Evolutionary conservation across 1,140 invertebrate species (phyloP).

Genomic region (Drosophila chauvacae): DNA sequence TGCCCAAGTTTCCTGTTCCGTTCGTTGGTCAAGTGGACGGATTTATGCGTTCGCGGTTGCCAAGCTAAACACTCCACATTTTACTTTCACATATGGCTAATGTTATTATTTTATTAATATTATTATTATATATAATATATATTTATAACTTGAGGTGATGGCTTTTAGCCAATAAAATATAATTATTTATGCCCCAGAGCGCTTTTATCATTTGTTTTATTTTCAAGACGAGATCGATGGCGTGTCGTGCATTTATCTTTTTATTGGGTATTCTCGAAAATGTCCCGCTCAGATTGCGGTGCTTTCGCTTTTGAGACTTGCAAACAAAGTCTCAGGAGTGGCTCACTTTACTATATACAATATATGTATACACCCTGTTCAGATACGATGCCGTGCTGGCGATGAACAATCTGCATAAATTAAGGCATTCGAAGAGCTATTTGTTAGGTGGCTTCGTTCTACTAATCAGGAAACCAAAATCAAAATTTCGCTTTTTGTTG

Average conservation of each 20-base stretch:
- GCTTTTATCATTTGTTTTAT: slow-evolving; percentile 4
- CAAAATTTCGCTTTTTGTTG: slow-evolving; percentile 80
- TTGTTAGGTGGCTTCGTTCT: slow-evolving; percentile 59
- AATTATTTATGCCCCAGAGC: slow-evolving; percentile 7
- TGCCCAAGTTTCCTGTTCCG: slow-evolving; percentile 76
- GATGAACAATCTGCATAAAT: slow-evolving; percentile 77
- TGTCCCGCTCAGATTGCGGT: slow-evolving; percentile 49
- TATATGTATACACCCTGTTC: slow-evolving; percentile 21
- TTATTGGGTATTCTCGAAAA: slow-evolving; percentile 58
- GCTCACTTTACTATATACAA: slow-evolving; percentile 9
- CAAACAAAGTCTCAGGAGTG: slow-evolving; percentile 40
- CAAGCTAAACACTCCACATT: slow-evolving; percentile 51
- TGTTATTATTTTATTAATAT: slow-evolving; percentile 13
- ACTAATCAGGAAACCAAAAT: slow-evolving; percentile 79
- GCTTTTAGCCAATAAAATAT: slow-evolving; percentile 2
- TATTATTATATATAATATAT: not conserved
- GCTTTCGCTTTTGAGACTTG: slow-evolving; percentile 68
- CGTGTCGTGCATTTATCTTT: slow-evolving; percentile 52
- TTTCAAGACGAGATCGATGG: slow-evolving; percentile 34
- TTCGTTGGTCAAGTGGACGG: slow-evolving; percentile 59
- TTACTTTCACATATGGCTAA: slow-evolving; percentile 50
- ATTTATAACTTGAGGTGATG: slow-evolving; percentile 2
- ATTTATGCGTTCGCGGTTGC: slow-evolving; percentile 54
- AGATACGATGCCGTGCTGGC: slow-evolving; percentile 51
- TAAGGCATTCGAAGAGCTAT: slow-evolving; percentile 45